Evolutionary conservation across 2,797 vertebrate species (phyloP).

Genomic region (Galaxias olidus): DNA sequence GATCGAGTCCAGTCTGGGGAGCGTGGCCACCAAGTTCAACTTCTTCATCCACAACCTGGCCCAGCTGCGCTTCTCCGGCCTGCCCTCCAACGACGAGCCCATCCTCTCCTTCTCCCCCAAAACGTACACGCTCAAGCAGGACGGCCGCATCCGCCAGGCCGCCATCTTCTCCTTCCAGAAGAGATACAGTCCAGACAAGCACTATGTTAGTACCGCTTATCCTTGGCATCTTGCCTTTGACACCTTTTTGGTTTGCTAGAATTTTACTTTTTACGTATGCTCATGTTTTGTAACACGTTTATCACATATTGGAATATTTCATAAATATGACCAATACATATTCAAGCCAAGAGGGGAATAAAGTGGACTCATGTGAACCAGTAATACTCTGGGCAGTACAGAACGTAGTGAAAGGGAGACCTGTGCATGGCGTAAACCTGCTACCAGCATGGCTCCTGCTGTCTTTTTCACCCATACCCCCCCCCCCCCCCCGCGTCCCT

Average conservation of each 20-base stretch:
- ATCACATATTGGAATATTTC: neutral
- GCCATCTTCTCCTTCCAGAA: constrained; percentile 98
- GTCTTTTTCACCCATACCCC: neutral
- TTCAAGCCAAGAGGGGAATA: too few relatives aligned
- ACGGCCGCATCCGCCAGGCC: constrained; percentile 87
- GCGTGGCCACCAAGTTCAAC: constrained; percentile 97
- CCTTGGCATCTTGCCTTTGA: neutral
- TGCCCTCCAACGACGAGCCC: constrained; percentile 92
- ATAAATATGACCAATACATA: neutral
- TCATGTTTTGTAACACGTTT: neutral
- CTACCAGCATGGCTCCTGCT: too few relatives aligned
- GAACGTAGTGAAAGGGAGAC: too few relatives aligned
- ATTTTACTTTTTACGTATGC: neutral
- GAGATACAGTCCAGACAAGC: constrained; percentile 97
- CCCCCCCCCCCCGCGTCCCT: neutral
- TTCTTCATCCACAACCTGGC: constrained; percentile 99
- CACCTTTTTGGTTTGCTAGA: neutral
- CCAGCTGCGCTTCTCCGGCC: constrained; percentile 93
- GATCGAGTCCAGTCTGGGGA: constrained; percentile 96
- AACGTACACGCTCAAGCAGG: constrained; percentile 92
- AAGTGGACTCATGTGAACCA: too few relatives aligned
- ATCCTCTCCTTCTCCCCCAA: constrained; percentile 95
- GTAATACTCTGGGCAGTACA: too few relatives aligned
- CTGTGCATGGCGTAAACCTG: too few relatives aligned
- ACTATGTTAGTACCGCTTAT: constrained; percentile 83